Evolutionary conservation across 1,140 invertebrate species (phyloP).

Genomic region (Caenorhabditis remanei): DNA sequence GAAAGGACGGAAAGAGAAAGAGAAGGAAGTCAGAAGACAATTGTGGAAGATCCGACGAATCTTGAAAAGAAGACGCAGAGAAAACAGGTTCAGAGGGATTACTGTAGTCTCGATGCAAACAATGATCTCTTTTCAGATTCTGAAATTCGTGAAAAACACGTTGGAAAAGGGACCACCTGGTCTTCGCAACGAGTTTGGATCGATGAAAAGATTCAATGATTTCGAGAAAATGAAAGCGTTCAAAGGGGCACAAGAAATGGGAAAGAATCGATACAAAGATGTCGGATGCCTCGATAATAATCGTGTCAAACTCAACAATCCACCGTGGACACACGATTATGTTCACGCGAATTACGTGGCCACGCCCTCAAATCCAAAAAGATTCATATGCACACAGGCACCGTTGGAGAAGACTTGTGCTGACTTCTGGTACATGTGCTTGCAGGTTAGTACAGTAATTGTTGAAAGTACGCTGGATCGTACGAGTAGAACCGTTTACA

Average conservation of each 20-base stretch:
- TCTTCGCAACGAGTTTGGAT: neutral
- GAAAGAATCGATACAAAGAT: conserved; percentile 29
- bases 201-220: conserved; percentile 25
- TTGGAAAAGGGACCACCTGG: conserved; percentile 19
- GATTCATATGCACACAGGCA: conserved; percentile 37
- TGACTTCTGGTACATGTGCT: conserved; percentile 49
- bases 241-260: neutral
- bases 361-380: conserved; percentile 3
- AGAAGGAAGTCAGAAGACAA: too few relatives aligned
- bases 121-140: neutral
- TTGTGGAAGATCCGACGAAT: too few relatives aligned
- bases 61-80: too few relatives aligned
- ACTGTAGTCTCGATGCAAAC: too few relatives aligned
- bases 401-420: conserved; percentile 43
- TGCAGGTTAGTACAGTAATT: conserved; percentile 5
- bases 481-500: too few relatives aligned
- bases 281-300: conserved; percentile 30
- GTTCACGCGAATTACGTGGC: conserved; percentile 56
- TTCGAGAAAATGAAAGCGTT: conserved; percentile 31
- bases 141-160: neutral
- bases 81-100: too few relatives aligned
- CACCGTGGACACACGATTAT: neutral
- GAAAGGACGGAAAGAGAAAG: neutral
- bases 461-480: too few relatives aligned
- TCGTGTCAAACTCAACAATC: conserved; percentile 12